A percentile compares a stretch with the other conserved stretches of the same genome.
phyloP scores from a whole-genome alignment of 2,797 vertebrate genomes.

The Betta splendens region DNA sequence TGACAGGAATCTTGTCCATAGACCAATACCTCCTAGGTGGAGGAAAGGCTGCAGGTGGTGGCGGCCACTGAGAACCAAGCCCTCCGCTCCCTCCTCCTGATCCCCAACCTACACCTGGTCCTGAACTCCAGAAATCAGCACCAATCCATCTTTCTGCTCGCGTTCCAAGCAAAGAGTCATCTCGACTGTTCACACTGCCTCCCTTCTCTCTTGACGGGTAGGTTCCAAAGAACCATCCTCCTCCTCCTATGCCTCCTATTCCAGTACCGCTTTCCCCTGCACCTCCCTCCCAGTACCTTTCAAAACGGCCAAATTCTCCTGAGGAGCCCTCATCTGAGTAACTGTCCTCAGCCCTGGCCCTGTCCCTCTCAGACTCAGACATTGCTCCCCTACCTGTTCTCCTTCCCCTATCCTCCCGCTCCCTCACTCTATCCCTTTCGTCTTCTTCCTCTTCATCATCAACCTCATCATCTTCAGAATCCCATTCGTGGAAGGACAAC shows the following conservation, averaged over 20 bases:
- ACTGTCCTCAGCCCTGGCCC: conserved; percentile 74
- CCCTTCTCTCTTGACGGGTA: conserved; percentile 85
- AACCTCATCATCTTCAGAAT: conserved; percentile 78
- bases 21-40: conserved; percentile 91
- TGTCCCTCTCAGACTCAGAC: conserved; percentile 81
- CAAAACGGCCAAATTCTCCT: conserved; percentile 84
- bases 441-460: conserved; percentile 71
- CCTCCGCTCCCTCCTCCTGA: conserved; percentile 83
- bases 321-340: conserved; percentile 81
- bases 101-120: conserved; percentile 80
- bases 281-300: conserved; percentile 84
- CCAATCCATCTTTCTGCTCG: conserved; percentile 80
- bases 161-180: conserved; percentile 80
- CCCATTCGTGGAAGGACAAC: conserved; percentile 84
- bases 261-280: conserved; percentile 65
- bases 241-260: conserved; percentile 82
- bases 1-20: conserved; percentile 89
- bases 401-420: conserved; percentile 64
- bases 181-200: conserved; percentile 84
- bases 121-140: conserved; percentile 81
- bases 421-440: conserved; percentile 59
- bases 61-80: conserved; percentile 76
- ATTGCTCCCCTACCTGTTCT: conserved; percentile 74
- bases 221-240: conserved; percentile 85
- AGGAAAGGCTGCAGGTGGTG: conserved; percentile 78